phyloP scores from a whole-genome alignment of 2,797 vertebrate genomes.

The Chiropotes sagulatus region DNA sequence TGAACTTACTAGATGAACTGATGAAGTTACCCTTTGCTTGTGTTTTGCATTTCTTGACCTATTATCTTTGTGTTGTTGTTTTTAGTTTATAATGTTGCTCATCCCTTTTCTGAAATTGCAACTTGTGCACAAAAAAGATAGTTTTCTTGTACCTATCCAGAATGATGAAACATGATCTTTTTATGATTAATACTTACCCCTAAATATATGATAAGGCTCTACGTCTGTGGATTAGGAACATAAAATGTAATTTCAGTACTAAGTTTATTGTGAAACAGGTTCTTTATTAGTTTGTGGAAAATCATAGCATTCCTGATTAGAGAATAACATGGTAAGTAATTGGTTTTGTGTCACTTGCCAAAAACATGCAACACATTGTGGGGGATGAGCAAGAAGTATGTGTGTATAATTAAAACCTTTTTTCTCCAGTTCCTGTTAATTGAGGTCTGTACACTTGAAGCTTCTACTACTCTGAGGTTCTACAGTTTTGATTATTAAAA shows the following conservation, averaged over 20 bases:
- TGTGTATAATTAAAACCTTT: background rate
- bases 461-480: background rate
- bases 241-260: slow-evolving; percentile 52
- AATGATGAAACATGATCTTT: slow-evolving; percentile 24
- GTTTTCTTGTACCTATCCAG: slow-evolving; percentile 9
- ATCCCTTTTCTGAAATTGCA: slow-evolving; percentile 40
- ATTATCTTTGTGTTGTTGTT: slow-evolving; percentile 6
- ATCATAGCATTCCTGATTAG: background rate
- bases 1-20: background rate
- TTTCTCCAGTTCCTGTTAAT: background rate
- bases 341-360: slow-evolving; percentile 33
- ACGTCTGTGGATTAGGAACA: background rate
- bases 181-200: slow-evolving; percentile 8
- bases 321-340: background rate
- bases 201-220: background rate
- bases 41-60: slow-evolving; percentile 39
- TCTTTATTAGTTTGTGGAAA: slow-evolving; percentile 43
- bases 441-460: background rate
- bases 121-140: background rate
- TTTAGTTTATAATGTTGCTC: slow-evolving; percentile 35
- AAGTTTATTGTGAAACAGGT: slow-evolving; percentile 10
- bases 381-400: background rate
- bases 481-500: slow-evolving; percentile 53
- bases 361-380: background rate
- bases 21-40: background rate